phyloP scores from a whole-genome alignment of 1,140 invertebrate species.

The Drosophila neocordata region DNA sequence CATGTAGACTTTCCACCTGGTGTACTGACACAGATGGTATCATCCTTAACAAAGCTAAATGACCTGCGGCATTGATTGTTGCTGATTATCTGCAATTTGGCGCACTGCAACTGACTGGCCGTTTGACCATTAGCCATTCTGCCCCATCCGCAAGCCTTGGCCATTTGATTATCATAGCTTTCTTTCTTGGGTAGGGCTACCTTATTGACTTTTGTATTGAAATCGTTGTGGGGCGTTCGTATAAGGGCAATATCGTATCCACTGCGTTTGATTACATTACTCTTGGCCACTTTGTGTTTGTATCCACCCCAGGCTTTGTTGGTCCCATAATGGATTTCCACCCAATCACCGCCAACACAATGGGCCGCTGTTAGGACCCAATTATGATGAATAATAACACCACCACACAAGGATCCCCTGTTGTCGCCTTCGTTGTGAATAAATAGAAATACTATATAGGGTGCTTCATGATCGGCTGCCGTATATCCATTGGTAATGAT shows the following conservation, averaged over 20 bases:
- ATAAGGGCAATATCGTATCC: conserved; percentile 57
- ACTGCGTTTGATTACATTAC: conserved; percentile 47
- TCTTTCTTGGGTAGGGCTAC: conserved; percentile 31
- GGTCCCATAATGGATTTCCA: conserved; percentile 72
- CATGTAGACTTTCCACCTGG: conserved; percentile 23
- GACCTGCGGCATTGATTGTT: conserved; percentile 13
- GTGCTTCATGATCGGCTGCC: conserved; percentile 82
- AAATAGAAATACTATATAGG: conserved; percentile 83
- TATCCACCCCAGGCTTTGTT: conserved; percentile 35
- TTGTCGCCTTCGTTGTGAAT: conserved; percentile 30
- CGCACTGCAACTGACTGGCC: conserved; percentile 40
- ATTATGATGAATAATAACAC: conserved; percentile 48
- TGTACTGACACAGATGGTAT: conserved; percentile 29
- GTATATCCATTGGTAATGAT: conserved; percentile 65
- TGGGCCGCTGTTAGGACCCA: conserved; percentile 63
- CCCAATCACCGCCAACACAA: conserved; percentile 46
- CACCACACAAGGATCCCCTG: conserved; percentile 38
- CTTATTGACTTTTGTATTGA: conserved; percentile 33
- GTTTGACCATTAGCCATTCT: conserved; percentile 20
- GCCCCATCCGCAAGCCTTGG: conserved; percentile 60
- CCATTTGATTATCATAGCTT: conserved; percentile 40
- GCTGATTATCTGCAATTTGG: conserved; percentile 37
- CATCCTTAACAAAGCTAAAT: conserved; percentile 17
- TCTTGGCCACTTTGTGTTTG: conserved; percentile 43
- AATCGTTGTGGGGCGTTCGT: conserved; percentile 49